Percentiles rank a stretch among this genome's conserved stretches.
Evolutionary conservation across 2,113 vertebrate genomes (phyloP).

Genomic region (Aphelocoma coerulescens): DNA sequence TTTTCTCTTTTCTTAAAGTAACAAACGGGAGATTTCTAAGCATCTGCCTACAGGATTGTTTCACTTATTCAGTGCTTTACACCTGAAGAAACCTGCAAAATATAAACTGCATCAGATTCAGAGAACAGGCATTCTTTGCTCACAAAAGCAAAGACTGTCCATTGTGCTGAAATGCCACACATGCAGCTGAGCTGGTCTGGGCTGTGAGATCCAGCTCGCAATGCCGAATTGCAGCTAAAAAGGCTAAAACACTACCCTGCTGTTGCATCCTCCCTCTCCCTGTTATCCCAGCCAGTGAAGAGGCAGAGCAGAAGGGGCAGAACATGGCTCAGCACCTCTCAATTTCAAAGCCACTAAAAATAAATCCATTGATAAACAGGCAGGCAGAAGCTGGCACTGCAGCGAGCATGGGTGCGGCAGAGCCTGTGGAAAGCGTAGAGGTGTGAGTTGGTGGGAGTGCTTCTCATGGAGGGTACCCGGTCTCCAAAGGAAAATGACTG

Average conservation of each 20-base stretch:
- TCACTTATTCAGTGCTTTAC: background rate
- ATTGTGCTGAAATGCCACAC: background rate
- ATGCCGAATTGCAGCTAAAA: background rate
- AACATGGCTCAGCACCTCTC: background rate
- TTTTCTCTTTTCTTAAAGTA: background rate
- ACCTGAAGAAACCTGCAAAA: background rate
- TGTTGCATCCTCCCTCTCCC: background rate
- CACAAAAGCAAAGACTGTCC: background rate
- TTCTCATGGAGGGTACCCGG: background rate
- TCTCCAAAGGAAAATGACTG: background rate
- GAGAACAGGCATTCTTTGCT: background rate
- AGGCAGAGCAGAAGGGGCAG: background rate
- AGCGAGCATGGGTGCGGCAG: background rate
- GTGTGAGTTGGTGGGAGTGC: background rate
- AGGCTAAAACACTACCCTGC: background rate
- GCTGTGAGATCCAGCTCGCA: background rate
- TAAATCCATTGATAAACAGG: constrained; percentile 22
- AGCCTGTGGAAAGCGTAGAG: background rate
- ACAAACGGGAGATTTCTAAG: background rate
- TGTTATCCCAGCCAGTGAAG: background rate
- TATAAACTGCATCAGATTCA: background rate
- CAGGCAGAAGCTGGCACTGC: background rate
- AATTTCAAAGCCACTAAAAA: background rate
- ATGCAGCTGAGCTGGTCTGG: background rate
- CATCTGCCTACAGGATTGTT: background rate